Percentiles rank a stretch among this genome's conserved stretches.
These are phyloP conservation scores for Poecilia gillii DNA, from an alignment of 2,797 vertebrate species.

Conservation along the genomic window DNA sequence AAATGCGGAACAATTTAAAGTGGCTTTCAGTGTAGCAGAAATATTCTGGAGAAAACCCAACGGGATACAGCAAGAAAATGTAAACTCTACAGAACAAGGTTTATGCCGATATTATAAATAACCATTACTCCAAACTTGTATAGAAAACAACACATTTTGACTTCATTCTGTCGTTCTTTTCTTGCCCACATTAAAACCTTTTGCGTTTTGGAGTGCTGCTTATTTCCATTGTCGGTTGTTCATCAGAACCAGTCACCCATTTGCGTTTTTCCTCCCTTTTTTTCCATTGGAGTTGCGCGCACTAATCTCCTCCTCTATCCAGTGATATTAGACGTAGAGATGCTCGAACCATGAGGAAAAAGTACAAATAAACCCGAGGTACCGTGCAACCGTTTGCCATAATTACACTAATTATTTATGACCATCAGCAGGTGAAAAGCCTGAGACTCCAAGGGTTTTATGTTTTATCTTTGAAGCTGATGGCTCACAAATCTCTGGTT, in stretches of 20 bases:
- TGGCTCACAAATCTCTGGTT: not conserved
- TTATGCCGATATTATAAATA: not conserved
- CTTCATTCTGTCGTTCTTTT: too few relatives aligned
- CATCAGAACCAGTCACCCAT: too few relatives aligned
- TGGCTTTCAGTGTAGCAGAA: not conserved
- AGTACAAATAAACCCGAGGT: not conserved
- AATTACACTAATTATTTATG: not conserved
- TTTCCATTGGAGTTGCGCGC: too few relatives aligned
- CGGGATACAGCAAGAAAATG: not conserved
- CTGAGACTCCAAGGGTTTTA: not conserved
- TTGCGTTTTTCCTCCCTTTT: too few relatives aligned
- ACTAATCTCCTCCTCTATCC: not conserved
- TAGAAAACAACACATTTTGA: too few relatives aligned
- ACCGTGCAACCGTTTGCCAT: not conserved
- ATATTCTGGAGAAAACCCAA: not conserved
- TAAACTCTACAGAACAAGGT: not conserved
- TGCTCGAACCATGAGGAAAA: not conserved
- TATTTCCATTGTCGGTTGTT: too few relatives aligned
- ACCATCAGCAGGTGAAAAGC: constrained; percentile 16
- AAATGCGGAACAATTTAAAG: not conserved
- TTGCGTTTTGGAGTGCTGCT: too few relatives aligned
- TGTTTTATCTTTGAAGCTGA: not conserved
- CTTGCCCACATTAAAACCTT: too few relatives aligned
- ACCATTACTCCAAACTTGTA: too few relatives aligned
- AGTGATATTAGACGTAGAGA: not conserved